Evolutionary conservation across 2,113 vertebrate species (phyloP).

Genomic region (Nesogale talazaci): DNA sequence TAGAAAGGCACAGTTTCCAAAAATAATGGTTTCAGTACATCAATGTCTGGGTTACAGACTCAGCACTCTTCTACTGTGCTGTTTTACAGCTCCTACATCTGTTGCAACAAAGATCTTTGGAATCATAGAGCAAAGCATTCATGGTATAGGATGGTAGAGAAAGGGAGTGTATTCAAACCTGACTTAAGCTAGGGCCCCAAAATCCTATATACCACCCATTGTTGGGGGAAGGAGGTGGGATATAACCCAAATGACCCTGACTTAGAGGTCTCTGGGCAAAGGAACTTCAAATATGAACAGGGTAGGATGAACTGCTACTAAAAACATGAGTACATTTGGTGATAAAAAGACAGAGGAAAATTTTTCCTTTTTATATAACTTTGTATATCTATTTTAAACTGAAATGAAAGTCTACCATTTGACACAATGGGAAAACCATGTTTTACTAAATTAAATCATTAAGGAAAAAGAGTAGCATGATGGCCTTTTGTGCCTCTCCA

Average conservation of each 20-base stretch:
- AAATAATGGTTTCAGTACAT: neutral
- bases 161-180: neutral
- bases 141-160: neutral
- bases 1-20: neutral
- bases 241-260: neutral
- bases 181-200: neutral
- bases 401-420: neutral
- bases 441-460: neutral
- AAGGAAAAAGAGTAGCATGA: neutral
- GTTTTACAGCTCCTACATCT: neutral
- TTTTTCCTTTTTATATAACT: too few relatives aligned
- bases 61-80: neutral
- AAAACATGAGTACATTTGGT: neutral
- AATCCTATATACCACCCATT: neutral
- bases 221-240: neutral
- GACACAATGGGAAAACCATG: neutral
- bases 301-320: neutral
- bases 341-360: neutral
- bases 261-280: neutral
- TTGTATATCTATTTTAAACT: neutral
- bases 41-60: neutral
- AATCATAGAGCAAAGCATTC: neutral
- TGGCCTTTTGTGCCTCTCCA: neutral
- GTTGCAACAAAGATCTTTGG: neutral
- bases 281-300: neutral